Base-by-base conservation (phyloP, 2,888 invertebrate genomes). In the Acleris literana region DNA sequence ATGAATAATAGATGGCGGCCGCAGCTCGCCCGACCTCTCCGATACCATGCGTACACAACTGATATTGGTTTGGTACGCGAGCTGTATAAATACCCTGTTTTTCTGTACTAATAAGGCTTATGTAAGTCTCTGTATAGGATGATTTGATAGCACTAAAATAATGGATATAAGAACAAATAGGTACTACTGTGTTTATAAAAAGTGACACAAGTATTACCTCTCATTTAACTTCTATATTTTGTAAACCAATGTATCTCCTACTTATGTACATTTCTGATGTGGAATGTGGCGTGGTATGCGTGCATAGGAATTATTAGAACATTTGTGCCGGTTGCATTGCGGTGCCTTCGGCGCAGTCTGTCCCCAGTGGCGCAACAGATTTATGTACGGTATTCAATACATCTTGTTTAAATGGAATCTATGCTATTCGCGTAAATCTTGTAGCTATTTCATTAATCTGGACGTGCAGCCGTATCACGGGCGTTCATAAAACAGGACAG, bases 1-100 rank as follows among this genome's bases (percentile, higher is more conserved):
- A 88, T 92, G 89, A 91, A 92, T 92, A 90, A 90, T 90, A 89
- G 84, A 92, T 90, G 83, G 74, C 80, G 74, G 79, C 79, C 80
- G 76, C 78, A 81, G 76, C 76, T 71, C 72, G 77, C 79, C 78
- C 81, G 82, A 80, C 84, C 81, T 79, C 73, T 72, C 70, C 70
- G 63, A 63, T 68, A 64, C 74, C 77, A 73, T 76, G 70, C 76
- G 73, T 74, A 74, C 46, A 66, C 62, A 57, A 66, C 57, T 43
- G 56, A 57, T 57, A 66, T 65, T 65, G 65, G 56, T 39, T 60
- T 13, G 65, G 60, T 56, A 65, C 55, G 51, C 44, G 29, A 48
- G 33, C 52, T 22, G 56, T 65, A 59, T 54, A 52, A 48, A 57
- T 61, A 65, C 65, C 17, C 25, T 17, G n/a, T 61, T 59, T 52